phyloP scores from a whole-genome alignment of 2,113 vertebrate genomes.

The Sarotherodon lohbergeri region DNA sequence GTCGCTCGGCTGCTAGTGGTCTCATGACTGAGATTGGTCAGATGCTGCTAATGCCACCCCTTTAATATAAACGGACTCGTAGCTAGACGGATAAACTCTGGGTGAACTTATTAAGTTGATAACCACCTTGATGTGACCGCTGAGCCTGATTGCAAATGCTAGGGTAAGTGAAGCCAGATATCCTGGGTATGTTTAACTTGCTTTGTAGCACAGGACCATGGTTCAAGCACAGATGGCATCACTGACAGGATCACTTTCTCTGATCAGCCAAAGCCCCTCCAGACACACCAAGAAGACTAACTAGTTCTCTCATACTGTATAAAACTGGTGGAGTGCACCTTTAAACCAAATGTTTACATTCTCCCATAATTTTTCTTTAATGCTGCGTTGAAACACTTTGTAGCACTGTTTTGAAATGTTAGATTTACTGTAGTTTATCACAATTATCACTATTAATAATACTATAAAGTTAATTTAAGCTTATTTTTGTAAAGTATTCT shows the following conservation, averaged over 20 bases:
- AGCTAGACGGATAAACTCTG: neutral
- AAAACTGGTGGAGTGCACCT: neutral
- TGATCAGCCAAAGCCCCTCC: neutral
- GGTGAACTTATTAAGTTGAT: neutral
- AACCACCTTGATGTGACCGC: neutral
- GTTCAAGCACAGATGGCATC: neutral
- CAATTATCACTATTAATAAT: neutral
- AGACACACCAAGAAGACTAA: neutral
- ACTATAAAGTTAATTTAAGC: conserved; percentile 3
- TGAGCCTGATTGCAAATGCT: neutral
- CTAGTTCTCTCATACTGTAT: neutral
- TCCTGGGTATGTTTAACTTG: neutral
- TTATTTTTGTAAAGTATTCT: neutral
- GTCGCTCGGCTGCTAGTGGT: neutral
- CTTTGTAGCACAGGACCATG: neutral
- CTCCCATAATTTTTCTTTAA: neutral
- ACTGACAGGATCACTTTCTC: neutral
- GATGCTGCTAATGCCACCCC: neutral
- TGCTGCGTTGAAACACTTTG: conserved; percentile 10
- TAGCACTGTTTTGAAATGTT: conserved; percentile 26
- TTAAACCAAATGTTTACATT: neutral
- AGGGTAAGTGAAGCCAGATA: neutral
- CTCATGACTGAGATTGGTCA: neutral
- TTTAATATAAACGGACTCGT: neutral
- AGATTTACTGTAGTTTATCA: neutral